Conservation (phyloP, 2,797 vertebrate genomes). For the Pachyuromys duprasi region DNA sequence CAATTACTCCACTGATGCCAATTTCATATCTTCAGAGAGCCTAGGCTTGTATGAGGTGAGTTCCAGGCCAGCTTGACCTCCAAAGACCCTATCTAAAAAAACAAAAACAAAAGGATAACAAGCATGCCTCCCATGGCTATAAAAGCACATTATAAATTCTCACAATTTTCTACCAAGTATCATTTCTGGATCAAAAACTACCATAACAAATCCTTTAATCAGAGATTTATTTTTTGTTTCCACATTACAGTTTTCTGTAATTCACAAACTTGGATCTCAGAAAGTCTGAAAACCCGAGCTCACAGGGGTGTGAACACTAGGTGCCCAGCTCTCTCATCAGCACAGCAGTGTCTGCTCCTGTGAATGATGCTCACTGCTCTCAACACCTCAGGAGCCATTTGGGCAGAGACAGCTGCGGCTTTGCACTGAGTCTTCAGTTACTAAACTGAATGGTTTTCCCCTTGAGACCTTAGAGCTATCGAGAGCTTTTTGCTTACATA, state of each 20-base stretch:
- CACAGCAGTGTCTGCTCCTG: neutral
- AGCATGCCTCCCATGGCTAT: constrained; percentile 54
- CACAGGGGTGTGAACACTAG: neutral
- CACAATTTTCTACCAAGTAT: constrained; percentile 58
- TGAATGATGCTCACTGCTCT: neutral
- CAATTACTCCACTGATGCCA: neutral
- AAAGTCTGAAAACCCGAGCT: constrained; percentile 65
- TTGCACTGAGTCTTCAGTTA: constrained; percentile 65
- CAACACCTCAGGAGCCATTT: constrained; percentile 22
- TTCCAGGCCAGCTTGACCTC: neutral
- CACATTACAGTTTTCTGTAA: constrained; percentile 73
- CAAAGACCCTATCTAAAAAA: neutral
- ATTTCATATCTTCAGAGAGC: constrained; percentile 9
- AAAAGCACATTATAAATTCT: constrained; percentile 53
- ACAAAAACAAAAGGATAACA: neutral
- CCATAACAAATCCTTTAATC: constrained; percentile 72
- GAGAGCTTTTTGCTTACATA: constrained; percentile 56
- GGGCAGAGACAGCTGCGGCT: constrained; percentile 51
- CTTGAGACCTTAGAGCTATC: constrained; percentile 46
- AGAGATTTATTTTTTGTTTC: constrained; percentile 76
- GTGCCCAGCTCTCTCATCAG: neutral
- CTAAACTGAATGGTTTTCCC: constrained; percentile 28
- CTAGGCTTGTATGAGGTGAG: neutral
- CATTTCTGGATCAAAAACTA: constrained; percentile 64
- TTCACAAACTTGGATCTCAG: constrained; percentile 58